These are phyloP conservation scores for Pachypanchax playfairii DNA, from an alignment of 2,113 vertebrate genomes.

Conservation along the genomic window DNA sequence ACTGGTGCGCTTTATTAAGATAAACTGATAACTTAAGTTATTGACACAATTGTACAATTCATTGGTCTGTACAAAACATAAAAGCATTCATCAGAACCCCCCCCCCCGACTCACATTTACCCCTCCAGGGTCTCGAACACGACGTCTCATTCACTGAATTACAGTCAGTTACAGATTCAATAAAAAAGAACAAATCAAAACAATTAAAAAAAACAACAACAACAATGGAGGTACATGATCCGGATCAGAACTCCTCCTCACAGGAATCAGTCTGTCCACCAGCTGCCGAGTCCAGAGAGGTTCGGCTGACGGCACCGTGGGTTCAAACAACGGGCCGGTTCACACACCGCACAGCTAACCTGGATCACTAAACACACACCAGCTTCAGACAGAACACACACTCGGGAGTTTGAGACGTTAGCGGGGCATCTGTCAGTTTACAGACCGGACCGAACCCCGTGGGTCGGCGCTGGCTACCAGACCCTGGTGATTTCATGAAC, in stretches of 20 bases:
- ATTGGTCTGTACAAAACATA: constrained; percentile 79
- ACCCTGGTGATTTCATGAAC: constrained; percentile 32
- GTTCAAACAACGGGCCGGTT: not conserved
- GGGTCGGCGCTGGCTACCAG: not conserved
- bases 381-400: constrained; percentile 28
- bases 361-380: constrained; percentile 37
- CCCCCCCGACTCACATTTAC: constrained; percentile 55
- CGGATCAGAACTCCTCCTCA: constrained; percentile 36
- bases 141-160: constrained; percentile 65
- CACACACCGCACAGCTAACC: constrained; percentile 24
- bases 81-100: constrained; percentile 50
- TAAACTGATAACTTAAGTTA: constrained; percentile 80
- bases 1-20: constrained; percentile 80
- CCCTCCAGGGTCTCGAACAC: constrained; percentile 62
- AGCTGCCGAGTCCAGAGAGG: constrained; percentile 27
- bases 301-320: constrained; percentile 15
- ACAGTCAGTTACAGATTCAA: constrained; percentile 71
- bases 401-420: constrained; percentile 9
- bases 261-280: constrained; percentile 23
- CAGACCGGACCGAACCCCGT: not conserved
- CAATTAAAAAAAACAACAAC: constrained; percentile 34
- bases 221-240: constrained; percentile 51
- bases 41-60: constrained; percentile 79
- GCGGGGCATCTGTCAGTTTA: not conserved
- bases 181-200: constrained; percentile 48